Evolutionary conservation across 2,888 invertebrate species (phyloP), one percentile per base, ranked within the genome.

Genomic region (Strigamia maritima): DNA sequence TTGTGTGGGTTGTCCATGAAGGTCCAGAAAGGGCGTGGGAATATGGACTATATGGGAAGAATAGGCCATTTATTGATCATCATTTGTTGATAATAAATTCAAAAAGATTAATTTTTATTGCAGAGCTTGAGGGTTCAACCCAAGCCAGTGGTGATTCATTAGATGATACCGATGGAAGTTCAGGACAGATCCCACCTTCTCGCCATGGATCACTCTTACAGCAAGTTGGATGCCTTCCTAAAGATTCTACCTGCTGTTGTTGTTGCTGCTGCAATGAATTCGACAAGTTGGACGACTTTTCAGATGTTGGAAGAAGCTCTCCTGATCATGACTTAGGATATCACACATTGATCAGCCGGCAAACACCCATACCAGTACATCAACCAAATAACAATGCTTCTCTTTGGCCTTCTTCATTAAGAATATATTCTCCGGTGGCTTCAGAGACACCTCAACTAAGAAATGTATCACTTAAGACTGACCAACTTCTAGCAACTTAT

Each of bases 261-360:
- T 76, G 76, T 22, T 76, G 76, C 35, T 76, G 76, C 44, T 35
- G 76, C 76, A 76, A 38, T 12, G 76, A 76, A 4, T 19, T 22
- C 2, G 40, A 40, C 40, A 44, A 38, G 19, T 10, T 22, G 19
- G 44, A 38, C 22, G 40, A 38, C 19, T 76, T 76, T 38, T 40
- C 22, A 7, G 40, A 44, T 16, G 19, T 44, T 75, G 82, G 81
- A 14, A 65, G 81, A 74, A 31, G 89, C 81, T 90, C 90, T 84
- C 91, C 92, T 65, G 92, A 90, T 83, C 87, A 92, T 60, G 93
- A 93, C 86, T 92, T 93, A 85, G 93, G 93, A 1, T 93, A 93
- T 87, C 93, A 93, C 83, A 93, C 93, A 8, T 86, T 93, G 80
- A 91, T 81, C 40, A 81, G 82, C 16, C 77, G 81, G 28, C 78